Evolutionary conservation across 1,140 invertebrate species (phyloP).

Genomic region (Macrobrachium nipponense): DNA sequence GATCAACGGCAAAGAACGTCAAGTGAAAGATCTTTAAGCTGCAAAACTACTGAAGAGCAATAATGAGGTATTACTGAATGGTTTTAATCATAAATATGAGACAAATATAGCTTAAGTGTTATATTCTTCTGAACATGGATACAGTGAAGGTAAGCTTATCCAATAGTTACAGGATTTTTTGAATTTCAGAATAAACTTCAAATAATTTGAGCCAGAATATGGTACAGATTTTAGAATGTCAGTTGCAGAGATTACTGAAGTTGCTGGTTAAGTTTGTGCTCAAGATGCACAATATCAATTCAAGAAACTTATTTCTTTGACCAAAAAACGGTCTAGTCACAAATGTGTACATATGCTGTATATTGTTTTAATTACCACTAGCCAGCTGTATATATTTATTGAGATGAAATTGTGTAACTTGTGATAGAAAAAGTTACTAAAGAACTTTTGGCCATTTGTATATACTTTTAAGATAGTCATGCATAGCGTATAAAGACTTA

Average conservation of each 20-base stretch:
- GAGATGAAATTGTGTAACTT: not conserved
- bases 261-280: not conserved
- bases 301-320: not conserved
- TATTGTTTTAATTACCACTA: not conserved
- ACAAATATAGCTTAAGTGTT: not conserved
- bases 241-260: too few relatives aligned
- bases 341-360: slow-evolving; percentile 13
- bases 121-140: not conserved
- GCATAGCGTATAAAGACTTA: not conserved
- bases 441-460: slow-evolving; percentile 16
- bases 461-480: not conserved
- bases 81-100: too few relatives aligned
- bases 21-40: slow-evolving; percentile 45
- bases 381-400: slow-evolving; percentile 19
- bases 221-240: too few relatives aligned
- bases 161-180: too few relatives aligned
- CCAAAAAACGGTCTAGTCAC: slow-evolving; percentile 21
- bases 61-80: not conserved
- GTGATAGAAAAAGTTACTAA: not conserved
- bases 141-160: too few relatives aligned
- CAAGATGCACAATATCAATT: not conserved
- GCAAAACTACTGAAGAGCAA: not conserved
- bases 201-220: too few relatives aligned
- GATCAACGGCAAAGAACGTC: slow-evolving; percentile 35
- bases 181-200: too few relatives aligned